Evolutionary conservation across 2,797 vertebrate species (phyloP).

Genomic region (Pampus argenteus): DNA sequence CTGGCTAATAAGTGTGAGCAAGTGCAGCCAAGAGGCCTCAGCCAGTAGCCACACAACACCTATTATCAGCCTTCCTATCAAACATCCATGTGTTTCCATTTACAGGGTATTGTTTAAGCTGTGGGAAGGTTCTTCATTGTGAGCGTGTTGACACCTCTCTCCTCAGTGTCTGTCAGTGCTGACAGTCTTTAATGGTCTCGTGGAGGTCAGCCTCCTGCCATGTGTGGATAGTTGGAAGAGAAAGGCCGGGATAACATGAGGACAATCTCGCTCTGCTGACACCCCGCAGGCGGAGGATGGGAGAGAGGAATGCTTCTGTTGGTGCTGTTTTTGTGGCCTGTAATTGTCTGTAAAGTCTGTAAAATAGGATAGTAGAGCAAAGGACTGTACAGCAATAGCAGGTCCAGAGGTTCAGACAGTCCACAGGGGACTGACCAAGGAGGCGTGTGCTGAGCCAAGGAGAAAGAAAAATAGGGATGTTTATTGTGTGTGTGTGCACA

Average conservation of each 20-base stretch:
- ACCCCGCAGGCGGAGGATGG: conserved; percentile 44
- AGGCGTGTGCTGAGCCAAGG: conserved; percentile 51
- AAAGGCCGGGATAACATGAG: conserved; percentile 38
- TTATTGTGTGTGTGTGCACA: conserved; percentile 41
- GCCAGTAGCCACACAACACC: conserved; percentile 78
- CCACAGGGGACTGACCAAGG: conserved; percentile 53
- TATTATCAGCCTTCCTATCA: conserved; percentile 77
- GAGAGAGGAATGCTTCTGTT: conserved; percentile 56
- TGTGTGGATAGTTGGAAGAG: conserved; percentile 54
- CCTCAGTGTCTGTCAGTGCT: conserved; percentile 67
- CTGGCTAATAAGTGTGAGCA: conserved; percentile 84
- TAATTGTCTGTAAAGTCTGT: conserved; percentile 71
- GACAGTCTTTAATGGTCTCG: conserved; percentile 77
- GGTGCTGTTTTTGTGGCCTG: conserved; percentile 67
- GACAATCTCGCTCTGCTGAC: conserved; percentile 63
- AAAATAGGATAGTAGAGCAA: conserved; percentile 68
- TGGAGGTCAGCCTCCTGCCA: conserved; percentile 68
- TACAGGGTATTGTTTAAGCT: conserved; percentile 74
- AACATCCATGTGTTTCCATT: conserved; percentile 76
- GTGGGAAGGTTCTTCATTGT: conserved; percentile 62
- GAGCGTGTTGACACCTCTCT: conserved; percentile 75
- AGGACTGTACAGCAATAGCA: conserved; percentile 52
- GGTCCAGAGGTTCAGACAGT: conserved; percentile 54
- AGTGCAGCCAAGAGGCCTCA: conserved; percentile 67
- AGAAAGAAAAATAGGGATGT: conserved; percentile 51